Evolutionary conservation across 2,113 vertebrate genomes (phyloP).

Genomic region (Pseudopodoces humilis): DNA sequence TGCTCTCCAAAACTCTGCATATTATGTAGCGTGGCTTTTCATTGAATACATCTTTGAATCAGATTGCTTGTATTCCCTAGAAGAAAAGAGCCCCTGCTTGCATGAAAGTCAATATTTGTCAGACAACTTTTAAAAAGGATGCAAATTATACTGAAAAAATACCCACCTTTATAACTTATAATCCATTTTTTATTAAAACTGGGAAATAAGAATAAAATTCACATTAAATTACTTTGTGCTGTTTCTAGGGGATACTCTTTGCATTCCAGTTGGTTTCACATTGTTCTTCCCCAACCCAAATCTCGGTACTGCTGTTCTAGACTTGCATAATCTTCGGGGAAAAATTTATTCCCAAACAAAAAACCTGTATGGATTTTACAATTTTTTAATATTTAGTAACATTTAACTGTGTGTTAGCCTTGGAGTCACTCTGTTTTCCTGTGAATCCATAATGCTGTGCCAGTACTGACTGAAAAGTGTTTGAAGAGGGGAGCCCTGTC

Average conservation of each 20-base stretch:
- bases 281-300: background rate
- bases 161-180: conserved; percentile 29
- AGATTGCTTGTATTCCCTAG: background rate
- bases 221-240: conserved; percentile 14
- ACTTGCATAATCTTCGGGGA: background rate
- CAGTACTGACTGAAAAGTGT: background rate
- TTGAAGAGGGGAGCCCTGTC: background rate
- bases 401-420: conserved; percentile 3
- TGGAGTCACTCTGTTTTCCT: conserved; percentile 1
- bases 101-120: conserved; percentile 38
- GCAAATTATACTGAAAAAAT: conserved; percentile 36
- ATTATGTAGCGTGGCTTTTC: background rate
- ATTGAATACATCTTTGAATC: background rate
- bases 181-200: conserved; percentile 63
- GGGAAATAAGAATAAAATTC: conserved; percentile 21
- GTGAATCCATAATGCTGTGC: background rate
- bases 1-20: background rate
- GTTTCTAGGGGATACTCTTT: conserved; percentile 47
- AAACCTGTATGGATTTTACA: background rate
- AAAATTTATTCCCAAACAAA: background rate
- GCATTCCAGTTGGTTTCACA: background rate
- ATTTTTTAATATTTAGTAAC: background rate
- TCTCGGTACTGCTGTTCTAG: background rate
- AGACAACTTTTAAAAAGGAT: conserved; percentile 11
- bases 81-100: background rate